phyloP scores from a whole-genome alignment of 2,797 vertebrate genomes.

The Clamator glandarius region DNA sequence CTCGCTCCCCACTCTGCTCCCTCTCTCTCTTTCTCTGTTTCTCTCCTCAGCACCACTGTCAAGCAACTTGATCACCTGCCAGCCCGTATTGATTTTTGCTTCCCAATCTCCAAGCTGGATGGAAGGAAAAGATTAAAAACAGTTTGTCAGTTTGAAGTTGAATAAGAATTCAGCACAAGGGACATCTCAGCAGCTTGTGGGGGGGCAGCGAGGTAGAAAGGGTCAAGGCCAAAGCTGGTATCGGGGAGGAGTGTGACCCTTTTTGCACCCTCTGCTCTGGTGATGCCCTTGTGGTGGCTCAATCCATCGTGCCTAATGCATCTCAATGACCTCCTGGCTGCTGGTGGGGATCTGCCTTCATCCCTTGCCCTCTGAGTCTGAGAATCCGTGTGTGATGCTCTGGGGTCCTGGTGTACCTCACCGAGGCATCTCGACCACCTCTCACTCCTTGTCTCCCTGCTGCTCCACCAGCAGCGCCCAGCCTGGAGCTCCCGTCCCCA shows the following conservation, averaged over 20 bases:
- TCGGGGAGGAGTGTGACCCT: slow-evolving; percentile 30
- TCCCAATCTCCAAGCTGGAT: slow-evolving; percentile 97
- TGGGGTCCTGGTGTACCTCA: background rate
- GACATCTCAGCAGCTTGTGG: slow-evolving; percentile 78
- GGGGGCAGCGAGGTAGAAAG: background rate
- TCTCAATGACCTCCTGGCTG: background rate
- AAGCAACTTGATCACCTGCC: slow-evolving; percentile 95
- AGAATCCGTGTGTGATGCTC: background rate
- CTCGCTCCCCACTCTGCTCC: background rate
- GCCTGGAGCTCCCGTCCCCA: background rate
- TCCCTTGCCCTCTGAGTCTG: background rate
- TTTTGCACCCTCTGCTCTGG: background rate
- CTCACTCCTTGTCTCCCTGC: accelerated
- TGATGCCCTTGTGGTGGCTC: background rate
- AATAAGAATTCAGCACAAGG: slow-evolving; percentile 93
- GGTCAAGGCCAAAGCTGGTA: slow-evolving; percentile 79
- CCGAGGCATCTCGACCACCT: accelerated
- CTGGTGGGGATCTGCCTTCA: background rate
- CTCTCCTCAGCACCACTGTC: slow-evolving; percentile 70
- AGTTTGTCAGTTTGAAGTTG: slow-evolving; percentile 98
- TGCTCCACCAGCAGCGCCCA: background rate
- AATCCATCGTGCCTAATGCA: background rate
- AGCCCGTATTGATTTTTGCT: slow-evolving; percentile 98
- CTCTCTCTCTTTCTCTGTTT: background rate
- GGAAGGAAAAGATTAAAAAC: slow-evolving; percentile 99